Conservation (phyloP, 2,113 vertebrate species). For the Talpa occidentalis region DNA sequence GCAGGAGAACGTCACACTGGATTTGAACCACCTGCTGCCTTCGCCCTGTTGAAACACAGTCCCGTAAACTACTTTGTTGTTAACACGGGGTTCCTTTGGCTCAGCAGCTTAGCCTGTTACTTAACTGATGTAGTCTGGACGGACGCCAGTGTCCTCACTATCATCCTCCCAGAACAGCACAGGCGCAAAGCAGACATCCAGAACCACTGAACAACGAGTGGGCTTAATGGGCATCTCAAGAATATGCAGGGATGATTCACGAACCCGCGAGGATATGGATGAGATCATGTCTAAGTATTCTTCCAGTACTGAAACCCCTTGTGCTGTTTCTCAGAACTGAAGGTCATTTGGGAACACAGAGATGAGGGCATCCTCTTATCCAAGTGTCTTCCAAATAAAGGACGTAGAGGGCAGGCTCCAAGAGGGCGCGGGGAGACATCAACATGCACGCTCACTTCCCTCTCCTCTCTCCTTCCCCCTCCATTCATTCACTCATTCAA, state of each 20-base stretch:
- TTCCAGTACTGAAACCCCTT: background rate
- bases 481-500: background rate
- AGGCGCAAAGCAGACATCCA: background rate
- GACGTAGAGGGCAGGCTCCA: accelerated
- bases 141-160: background rate
- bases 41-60: background rate
- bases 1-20: background rate
- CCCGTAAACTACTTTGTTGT: no score
- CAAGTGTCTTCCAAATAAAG: background rate
- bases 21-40: background rate
- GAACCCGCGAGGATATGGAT: background rate
- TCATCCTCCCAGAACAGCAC: background rate
- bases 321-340: background rate
- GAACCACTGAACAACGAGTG: background rate
- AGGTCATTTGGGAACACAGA: background rate
- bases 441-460: background rate
- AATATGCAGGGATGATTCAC: accelerated
- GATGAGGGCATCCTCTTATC: background rate
- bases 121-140: background rate
- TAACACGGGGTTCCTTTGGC: background rate
- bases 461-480: background rate
- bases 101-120: background rate
- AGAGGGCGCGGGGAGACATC: background rate
- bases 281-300: background rate
- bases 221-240: background rate